Evolutionary conservation across 2,113 vertebrate genomes (phyloP).

Genomic region (Marmota flaviventris): DNA sequence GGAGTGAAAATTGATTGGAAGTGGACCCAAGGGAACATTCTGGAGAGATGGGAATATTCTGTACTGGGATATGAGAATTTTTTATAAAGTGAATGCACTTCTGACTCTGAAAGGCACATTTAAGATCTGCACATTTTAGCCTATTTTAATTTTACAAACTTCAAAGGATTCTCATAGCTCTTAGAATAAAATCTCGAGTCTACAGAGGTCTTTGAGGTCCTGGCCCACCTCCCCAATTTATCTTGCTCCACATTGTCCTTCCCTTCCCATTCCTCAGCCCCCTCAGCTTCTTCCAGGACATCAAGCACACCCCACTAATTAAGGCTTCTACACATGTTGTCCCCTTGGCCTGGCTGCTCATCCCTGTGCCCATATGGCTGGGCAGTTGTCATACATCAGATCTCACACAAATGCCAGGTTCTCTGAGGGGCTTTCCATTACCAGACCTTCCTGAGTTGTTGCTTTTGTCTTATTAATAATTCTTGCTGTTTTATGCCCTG

Average conservation of each 20-base stretch:
- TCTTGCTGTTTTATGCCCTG: neutral
- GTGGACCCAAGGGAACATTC: neutral
- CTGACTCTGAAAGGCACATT: neutral
- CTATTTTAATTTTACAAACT: neutral
- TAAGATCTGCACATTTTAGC: neutral
- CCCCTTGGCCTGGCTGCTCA: neutral
- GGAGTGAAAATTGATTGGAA: neutral
- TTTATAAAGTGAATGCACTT: neutral
- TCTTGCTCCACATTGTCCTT: neutral
- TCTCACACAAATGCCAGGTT: neutral
- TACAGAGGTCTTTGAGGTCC: neutral
- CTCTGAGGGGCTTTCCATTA: neutral
- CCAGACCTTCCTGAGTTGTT: neutral
- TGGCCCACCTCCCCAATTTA: neutral
- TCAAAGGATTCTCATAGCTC: neutral
- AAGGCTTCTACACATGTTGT: neutral
- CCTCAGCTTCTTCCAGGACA: neutral
- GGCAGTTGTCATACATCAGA: neutral
- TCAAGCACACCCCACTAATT: neutral
- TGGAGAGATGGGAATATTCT: neutral
- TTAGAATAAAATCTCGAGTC: neutral
- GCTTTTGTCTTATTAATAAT: neutral
- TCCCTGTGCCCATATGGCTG: too few species aligned
- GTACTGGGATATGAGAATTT: neutral
- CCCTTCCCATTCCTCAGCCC: neutral